A percentile compares a stretch with the other conserved stretches of the same genome.
phyloP scores from a whole-genome alignment of 1,140 invertebrate species.

The Drosophila lacteicornis region DNA sequence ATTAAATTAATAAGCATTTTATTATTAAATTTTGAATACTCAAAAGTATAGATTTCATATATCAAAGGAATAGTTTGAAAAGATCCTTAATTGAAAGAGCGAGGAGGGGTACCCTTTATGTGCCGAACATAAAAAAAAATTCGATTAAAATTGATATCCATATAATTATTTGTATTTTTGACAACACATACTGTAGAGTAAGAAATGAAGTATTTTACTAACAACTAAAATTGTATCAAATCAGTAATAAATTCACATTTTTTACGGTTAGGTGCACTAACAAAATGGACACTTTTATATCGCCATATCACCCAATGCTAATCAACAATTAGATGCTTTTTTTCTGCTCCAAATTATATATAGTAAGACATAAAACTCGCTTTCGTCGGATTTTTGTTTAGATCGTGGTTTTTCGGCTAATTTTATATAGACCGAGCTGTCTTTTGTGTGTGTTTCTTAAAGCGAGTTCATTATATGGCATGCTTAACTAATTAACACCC shows the following conservation, averaged over 20 bases:
- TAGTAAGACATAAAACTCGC: conserved; percentile 32
- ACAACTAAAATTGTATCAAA: not conserved
- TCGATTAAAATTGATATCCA: no score
- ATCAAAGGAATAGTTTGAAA: no score
- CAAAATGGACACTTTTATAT: conserved; percentile 28
- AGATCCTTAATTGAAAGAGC: no score
- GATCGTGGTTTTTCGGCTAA: conserved; percentile 28
- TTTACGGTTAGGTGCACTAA: not conserved
- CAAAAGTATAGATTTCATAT: no score
- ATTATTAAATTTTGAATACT: no score
- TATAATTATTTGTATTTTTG: no score
- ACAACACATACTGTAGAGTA: no score
- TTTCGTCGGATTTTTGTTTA: conserved; percentile 35
- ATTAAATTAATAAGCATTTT: no score
- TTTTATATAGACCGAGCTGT: conserved; percentile 30
- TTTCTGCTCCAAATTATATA: conserved; percentile 27
- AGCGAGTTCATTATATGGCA: conserved; percentile 59
- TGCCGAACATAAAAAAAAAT: no score
- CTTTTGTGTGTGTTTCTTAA: conserved; percentile 18
- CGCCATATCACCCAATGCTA: conserved; percentile 20
- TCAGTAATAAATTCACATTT: not conserved
- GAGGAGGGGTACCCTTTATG: no score
- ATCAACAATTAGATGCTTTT: conserved; percentile 38
- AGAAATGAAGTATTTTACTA: not conserved
- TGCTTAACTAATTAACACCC: conserved; percentile 69